Evolutionary conservation across 2,113 vertebrate genomes (phyloP).

Genomic region (Himantopus leucocephalus): DNA sequence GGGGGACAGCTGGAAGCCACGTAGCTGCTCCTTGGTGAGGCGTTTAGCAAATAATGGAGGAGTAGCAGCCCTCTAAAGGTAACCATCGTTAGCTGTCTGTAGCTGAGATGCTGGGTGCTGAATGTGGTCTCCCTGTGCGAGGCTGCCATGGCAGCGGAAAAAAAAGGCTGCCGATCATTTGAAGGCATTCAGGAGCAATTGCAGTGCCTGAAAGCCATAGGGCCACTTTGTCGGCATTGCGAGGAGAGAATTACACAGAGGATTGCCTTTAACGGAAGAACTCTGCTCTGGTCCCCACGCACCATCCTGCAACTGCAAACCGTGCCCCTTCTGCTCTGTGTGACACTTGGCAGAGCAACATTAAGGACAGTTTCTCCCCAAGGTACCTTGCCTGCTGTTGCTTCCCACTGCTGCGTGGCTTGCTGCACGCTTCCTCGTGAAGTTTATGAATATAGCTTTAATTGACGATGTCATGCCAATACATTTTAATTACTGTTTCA

Average conservation of each 20-base stretch:
- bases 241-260: background rate
- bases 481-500: conserved; percentile 70
- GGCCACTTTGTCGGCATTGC: background rate
- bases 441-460: conserved; percentile 58
- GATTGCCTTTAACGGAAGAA: background rate
- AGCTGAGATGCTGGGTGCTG: background rate
- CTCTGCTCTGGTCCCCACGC: background rate
- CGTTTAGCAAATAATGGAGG: fast-evolving
- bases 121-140: background rate
- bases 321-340: background rate
- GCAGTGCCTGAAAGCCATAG: background rate
- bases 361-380: background rate
- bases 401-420: background rate
- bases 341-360: background rate
- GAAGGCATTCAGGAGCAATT: background rate
- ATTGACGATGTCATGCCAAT: conserved; percentile 64
- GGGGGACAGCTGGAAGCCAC: background rate
- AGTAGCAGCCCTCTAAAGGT: background rate
- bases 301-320: background rate
- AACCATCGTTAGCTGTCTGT: fast-evolving
- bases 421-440: background rate
- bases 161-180: background rate
- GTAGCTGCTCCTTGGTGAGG: background rate
- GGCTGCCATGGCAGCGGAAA: background rate
- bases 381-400: background rate